Evolutionary conservation across 2,888 invertebrate genomes (phyloP).

Genomic region (Salticus scenicus): DNA sequence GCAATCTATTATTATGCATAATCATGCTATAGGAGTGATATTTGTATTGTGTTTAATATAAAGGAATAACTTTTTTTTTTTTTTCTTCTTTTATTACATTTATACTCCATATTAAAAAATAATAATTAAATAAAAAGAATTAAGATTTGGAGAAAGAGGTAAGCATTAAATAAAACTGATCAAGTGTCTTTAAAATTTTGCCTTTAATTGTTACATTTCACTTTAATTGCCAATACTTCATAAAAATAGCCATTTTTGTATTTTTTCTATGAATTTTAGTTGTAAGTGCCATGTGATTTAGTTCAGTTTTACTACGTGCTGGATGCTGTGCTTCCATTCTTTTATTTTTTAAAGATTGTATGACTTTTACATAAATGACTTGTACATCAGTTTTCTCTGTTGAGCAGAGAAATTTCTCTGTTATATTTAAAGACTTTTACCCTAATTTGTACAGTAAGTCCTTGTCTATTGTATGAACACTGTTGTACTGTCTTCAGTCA

Average conservation of each 20-base stretch:
- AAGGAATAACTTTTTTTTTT: too few species aligned
- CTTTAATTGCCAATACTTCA: neutral
- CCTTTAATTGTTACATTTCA: neutral
- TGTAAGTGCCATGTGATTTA: slow-evolving; percentile 58
- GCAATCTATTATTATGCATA: too few species aligned
- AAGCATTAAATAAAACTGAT: too few species aligned
- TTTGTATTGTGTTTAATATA: too few species aligned
- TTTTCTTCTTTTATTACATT: too few species aligned
- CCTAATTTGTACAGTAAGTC: neutral
- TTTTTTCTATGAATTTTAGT: neutral
- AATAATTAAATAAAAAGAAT: too few species aligned
- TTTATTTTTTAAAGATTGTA: too few species aligned
- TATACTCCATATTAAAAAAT: too few species aligned
- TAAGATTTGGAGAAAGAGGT: too few species aligned
- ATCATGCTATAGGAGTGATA: too few species aligned
- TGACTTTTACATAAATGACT: too few species aligned
- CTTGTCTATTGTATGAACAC: neutral
- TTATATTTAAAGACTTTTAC: neutral
- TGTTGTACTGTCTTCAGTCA: neutral
- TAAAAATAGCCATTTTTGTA: neutral
- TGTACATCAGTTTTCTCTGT: slow-evolving; percentile 25
- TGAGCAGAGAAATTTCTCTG: slow-evolving; percentile 29
- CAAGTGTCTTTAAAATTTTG: slow-evolving; percentile 10
- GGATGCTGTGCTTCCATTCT: slow-evolving; percentile 63
- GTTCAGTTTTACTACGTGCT: slow-evolving; percentile 20